Evolutionary conservation across 2,797 vertebrate genomes (phyloP), one percentile per base, ranked within the genome.

Genomic region (Rhinatrema bivittatum): DNA sequence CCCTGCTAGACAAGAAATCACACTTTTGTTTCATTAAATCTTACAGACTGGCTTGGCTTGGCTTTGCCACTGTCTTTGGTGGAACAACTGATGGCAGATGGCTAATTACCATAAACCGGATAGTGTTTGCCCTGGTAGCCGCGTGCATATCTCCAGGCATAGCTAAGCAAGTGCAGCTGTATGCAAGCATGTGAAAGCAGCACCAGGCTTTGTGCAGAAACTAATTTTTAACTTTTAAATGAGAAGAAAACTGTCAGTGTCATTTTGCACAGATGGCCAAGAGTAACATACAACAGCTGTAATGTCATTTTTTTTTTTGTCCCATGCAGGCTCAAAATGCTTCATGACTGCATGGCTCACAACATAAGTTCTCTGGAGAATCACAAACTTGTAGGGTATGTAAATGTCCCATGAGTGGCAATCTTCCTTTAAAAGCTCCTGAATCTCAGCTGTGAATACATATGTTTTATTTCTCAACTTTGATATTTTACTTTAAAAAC

Each of bases 251-350:
- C 62, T 48, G 42, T 65, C 68, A 61, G 60, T 72, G 64, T 46
- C 22, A 49, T 67, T 79, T 13, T 43, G 78, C 86, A 85, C 91
- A 93, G 88, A 90, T 91, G 91, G 91, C 53, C 50, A 23, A 56
- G 57, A 76, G 72, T 72, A 70, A 57, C 42, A 25, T 54, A 21
- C 44, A 40, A 81, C 79, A 82, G 78, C 84, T 84, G 84, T 1
- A 36, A 29, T 32, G 46, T 36, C 29, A 7, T 38, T 50, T 62
- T 50, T 42, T n/a, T n/a, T n/a, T n/a, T n/a, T n/a, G n/a, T n/a
- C n/a, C n/a, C n/a, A n/a, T n/a, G n/a, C n/a, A n/a, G 38, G 60
- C 40, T 58, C 22, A n/a, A n/a, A n/a, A n/a, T n/a, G n/a, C n/a
- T n/a, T n/a, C n/a, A n/a, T n/a, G n/a, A n/a, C n/a, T n/a, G n/a